These are phyloP conservation scores for Myrmophylax atrothorax DNA, from an alignment of 2,113 vertebrate species.

Conservation along the genomic window DNA sequence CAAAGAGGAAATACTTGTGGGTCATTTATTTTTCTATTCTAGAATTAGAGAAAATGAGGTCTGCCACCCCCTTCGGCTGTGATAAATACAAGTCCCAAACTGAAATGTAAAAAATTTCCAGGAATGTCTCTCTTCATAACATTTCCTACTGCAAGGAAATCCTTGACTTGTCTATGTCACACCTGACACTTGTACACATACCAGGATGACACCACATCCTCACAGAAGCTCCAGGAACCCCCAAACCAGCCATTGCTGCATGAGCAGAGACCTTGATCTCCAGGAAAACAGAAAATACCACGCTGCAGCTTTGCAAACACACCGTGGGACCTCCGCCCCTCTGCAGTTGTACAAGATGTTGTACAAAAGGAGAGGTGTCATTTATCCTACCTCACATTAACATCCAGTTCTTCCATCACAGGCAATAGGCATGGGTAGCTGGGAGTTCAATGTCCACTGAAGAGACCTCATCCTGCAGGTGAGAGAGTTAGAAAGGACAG, in stretches of 20 bases:
- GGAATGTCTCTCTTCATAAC: neutral
- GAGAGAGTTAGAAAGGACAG: conserved; percentile 13
- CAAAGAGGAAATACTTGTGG: neutral
- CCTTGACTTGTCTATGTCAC: neutral
- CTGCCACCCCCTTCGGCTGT: neutral
- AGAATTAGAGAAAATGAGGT: conserved; percentile 16
- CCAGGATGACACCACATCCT: neutral
- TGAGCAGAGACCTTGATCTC: neutral
- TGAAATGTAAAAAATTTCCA: neutral
- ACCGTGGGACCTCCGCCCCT: accelerated
- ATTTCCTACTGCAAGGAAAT: neutral
- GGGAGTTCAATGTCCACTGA: conserved; percentile 84
- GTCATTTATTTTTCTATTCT: conserved; percentile 1
- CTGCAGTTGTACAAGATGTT: neutral
- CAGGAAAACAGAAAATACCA: neutral
- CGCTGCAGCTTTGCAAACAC: neutral
- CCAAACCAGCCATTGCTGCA: neutral
- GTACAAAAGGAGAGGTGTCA: neutral
- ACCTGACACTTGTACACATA: neutral
- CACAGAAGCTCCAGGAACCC: neutral
- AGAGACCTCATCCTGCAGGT: conserved; percentile 66
- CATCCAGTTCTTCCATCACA: conserved; percentile 94
- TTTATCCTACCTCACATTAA: conserved; percentile 89
- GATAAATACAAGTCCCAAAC: neutral
- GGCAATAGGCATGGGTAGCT: conserved; percentile 83